Evolutionary conservation across 2,113 vertebrate genomes (phyloP), one percentile per base, ranked within the genome.

Genomic region (Crypturellus undulatus): DNA sequence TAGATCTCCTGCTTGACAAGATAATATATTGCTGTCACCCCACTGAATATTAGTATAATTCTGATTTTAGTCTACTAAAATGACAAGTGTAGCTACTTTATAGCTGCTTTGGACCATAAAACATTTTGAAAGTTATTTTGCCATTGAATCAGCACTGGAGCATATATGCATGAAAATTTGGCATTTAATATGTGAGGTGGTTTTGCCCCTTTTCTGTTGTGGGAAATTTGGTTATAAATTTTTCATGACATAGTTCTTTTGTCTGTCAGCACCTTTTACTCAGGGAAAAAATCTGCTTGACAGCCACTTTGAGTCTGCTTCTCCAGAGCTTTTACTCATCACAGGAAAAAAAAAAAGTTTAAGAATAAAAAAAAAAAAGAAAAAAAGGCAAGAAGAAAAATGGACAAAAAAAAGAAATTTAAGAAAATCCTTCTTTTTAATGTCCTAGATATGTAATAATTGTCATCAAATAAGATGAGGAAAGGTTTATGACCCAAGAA

Each of bases 1-100:
- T 92, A 96, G 87, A 98, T 96, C 90, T 94, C 54, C 87, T 82
- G 22, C 79, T 86, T 97, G 97, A 97, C 96, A 97, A 96, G 92
- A 95, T 98, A 97, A 98, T 97, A 94, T 96, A 96, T 90, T 92
- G 63, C 68, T 97, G 96, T 96, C 97, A 97, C 60, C 80, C 47
- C 70, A 87, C 71, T 90, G 86, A 94, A 97, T 97, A 97, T 97
- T 97, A 97, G 96, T 92, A 87, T 97, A 97, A 97, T 97, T 97
- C 96, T 97, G 96, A 97, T 96, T 97, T 97, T 97, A 96, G 93
- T 96, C 96, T 96, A 87, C 51, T 36, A 86, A 96, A 96, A 94
- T 97, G 93, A 98, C 97, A 98, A 94, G 92, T 84, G 91, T 94
- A 97, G 79, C 94, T 97, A 95, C 97, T 97, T 98, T 95, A 96